Evolutionary conservation across 2,113 vertebrate genomes (phyloP), one percentile per base, ranked within the genome.

Genomic region (Rhea americana): DNA sequence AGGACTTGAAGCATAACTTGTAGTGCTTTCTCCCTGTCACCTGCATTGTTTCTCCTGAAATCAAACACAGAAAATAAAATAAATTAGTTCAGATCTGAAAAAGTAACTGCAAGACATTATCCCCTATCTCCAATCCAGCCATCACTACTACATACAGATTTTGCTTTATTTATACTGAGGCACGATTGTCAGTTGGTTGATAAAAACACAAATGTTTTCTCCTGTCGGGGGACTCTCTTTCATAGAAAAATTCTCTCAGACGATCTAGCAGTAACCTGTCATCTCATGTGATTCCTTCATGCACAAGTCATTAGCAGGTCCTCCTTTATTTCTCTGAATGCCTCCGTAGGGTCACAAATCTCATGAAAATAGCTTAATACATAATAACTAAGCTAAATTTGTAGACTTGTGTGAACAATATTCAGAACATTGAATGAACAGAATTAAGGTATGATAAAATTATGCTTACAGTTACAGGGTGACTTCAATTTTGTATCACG

Each of bases 1-100:
- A 99, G 81, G 70, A 99, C 97, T 94, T 99, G 98, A 53, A 99
- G 98, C 98, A 99, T 99, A 96, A 99, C 98, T 32, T 98, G 87
- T 9, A 99, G 97, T 43, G 99, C 99, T 93, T 98, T 99, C 86
- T 98, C 98, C 74, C 98, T 97, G 97, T 99, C 99, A 5, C 99
- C 98, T 5, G 97, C 78, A 65, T 97, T 97, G 90, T 99, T 99
- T 94, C 99, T 98, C 97, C 98, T 99, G 95, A 73, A 97, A 96
- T 50, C 30, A 82, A 85, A 94, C 28, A 74, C 8, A 94, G 67
- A 95, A 41, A 92, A 85, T 37, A 70, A 82, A 55, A 71, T 19
- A 15, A 79, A 45, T 74, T 1, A 94, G 20, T 75, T 88, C 66
- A 79, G 47, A 66, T n/a, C 73, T 79, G 75, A 92, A 94, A 80